phyloP scores from a whole-genome alignment of 2,888 invertebrate species.

The Parapristionchus giblindavisi region DNA sequence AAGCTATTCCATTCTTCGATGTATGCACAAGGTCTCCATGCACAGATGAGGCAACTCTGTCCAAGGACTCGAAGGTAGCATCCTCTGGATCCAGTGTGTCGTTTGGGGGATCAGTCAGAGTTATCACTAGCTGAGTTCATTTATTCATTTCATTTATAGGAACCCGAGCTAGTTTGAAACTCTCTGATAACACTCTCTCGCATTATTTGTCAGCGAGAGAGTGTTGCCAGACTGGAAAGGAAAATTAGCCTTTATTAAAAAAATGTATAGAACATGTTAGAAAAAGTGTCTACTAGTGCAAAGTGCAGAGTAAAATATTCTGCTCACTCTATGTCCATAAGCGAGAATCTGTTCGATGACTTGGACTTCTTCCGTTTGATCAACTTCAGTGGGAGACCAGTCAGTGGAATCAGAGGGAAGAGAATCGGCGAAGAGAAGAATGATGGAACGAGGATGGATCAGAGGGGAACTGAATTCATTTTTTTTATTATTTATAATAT shows the following conservation, averaged over 20 bases:
- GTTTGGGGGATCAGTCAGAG: slow-evolving; percentile 30
- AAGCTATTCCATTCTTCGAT: neutral
- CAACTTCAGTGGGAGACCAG: slow-evolving; percentile 18
- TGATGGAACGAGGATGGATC: slow-evolving; percentile 30
- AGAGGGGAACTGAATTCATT: slow-evolving; percentile 22
- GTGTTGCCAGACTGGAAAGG: too few species aligned
- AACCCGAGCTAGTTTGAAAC: too few species aligned
- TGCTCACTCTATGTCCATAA: neutral
- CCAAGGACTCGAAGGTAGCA: slow-evolving; percentile 6
- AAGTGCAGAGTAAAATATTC: too few species aligned
- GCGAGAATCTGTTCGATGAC: slow-evolving; percentile 34
- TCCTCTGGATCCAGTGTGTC: slow-evolving; percentile 2
- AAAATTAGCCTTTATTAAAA: too few species aligned
- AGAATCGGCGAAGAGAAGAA: slow-evolving; percentile 34
- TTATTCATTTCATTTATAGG: too few species aligned
- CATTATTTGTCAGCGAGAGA: too few species aligned
- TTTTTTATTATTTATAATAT: too few species aligned
- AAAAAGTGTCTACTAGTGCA: too few species aligned
- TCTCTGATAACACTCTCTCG: too few species aligned
- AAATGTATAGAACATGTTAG: too few species aligned
- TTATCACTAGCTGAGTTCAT: slow-evolving; percentile 20
- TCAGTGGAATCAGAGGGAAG: slow-evolving; percentile 24
- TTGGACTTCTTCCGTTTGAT: slow-evolving; percentile 25
- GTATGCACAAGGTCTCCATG: slow-evolving; percentile 34
- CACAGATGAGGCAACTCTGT: neutral